Evolutionary conservation across 2,888 invertebrate species (phyloP).

Genomic region (Agrochola macilenta): DNA sequence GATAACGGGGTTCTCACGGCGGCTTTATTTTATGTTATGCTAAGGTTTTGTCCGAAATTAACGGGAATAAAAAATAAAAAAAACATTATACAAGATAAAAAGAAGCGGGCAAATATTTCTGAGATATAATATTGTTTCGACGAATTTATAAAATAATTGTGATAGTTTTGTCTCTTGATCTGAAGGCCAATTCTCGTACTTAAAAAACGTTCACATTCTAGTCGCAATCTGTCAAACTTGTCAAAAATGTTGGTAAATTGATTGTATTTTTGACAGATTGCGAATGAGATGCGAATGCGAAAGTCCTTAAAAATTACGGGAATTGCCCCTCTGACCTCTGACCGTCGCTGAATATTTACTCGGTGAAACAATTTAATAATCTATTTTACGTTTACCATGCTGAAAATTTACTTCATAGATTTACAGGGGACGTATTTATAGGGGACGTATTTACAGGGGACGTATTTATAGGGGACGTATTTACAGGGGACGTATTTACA

Average conservation of each 20-base stretch:
- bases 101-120: slow-evolving; percentile 16
- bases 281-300: too few species aligned
- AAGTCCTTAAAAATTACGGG: too few species aligned
- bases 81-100: slow-evolving; percentile 30
- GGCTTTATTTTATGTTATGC: slow-evolving; percentile 68
- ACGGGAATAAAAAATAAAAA: slow-evolving; percentile 41
- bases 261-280: too few species aligned
- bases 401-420: background rate
- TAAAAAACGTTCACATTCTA: too few species aligned
- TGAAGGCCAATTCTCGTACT: too few species aligned
- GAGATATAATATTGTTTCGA: slow-evolving; percentile 25
- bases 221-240: too few species aligned
- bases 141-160: background rate
- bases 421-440: background rate
- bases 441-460: background rate
- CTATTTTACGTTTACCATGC: background rate
- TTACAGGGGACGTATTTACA: background rate
- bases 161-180: background rate
- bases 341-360: background rate
- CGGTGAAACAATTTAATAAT: background rate
- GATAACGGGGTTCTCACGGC: slow-evolving; percentile 67
- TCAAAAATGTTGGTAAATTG: too few species aligned
- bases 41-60: slow-evolving; percentile 66
- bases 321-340: too few species aligned
- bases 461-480: too few species aligned